Conservation (phyloP, 2,797 vertebrate genomes). For the Limosa lapponica region DNA sequence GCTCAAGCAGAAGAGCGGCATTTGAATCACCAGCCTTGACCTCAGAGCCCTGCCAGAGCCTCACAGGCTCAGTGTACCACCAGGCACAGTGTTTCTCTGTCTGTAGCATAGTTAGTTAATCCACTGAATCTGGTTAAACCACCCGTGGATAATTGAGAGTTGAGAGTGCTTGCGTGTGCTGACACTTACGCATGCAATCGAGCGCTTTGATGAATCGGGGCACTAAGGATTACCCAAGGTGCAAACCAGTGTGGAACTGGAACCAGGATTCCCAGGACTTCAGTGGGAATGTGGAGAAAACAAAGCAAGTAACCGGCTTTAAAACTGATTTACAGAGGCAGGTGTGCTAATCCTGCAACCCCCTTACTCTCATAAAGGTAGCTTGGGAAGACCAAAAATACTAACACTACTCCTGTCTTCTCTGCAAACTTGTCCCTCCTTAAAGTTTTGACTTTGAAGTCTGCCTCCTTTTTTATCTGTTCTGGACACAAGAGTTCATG, state of each 20-base stretch:
- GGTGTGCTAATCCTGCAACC: not conserved
- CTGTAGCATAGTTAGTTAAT: not conserved
- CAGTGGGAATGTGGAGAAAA: not conserved
- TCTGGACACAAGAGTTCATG: not conserved
- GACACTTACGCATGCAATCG: not conserved
- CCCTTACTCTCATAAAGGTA: not conserved
- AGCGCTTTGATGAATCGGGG: not conserved
- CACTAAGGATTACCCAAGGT: not conserved
- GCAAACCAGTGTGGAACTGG: not conserved
- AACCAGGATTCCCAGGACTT: not conserved
- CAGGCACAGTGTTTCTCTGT: not conserved
- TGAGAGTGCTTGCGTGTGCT: not conserved
- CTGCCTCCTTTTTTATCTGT: not conserved
- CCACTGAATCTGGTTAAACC: not conserved
- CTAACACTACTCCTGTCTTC: not conserved
- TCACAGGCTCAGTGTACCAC: not conserved
- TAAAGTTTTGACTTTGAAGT: not conserved
- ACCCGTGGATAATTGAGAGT: not conserved
- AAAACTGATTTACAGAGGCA: not conserved
- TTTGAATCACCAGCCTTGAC: not conserved
- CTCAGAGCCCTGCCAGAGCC: not conserved
- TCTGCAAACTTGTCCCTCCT: not conserved
- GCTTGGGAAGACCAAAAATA: not conserved
- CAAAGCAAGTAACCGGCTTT: not conserved
- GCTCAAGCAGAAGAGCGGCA: not conserved